Conservation (phyloP, 2,888 invertebrate species). For the Saturnia japonica region DNA sequence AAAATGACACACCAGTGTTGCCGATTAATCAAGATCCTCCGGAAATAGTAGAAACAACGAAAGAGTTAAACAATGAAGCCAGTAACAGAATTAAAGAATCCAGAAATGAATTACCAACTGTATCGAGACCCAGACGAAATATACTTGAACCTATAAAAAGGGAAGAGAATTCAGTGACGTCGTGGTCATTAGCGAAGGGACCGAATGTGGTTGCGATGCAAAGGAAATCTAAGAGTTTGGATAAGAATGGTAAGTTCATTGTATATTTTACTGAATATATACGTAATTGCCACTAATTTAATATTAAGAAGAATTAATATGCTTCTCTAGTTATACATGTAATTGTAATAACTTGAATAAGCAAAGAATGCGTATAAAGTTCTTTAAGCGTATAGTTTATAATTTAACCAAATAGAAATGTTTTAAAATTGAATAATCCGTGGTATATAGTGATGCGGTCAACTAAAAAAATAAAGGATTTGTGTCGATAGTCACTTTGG, state of each 20-base stretch:
- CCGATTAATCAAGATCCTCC: conserved; percentile 32
- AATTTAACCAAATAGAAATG: too few relatives aligned
- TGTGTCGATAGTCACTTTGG: too few relatives aligned
- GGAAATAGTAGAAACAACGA: conserved; percentile 25
- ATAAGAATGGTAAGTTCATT: conserved; percentile 37
- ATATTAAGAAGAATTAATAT: too few relatives aligned
- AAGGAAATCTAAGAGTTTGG: conserved; percentile 46
- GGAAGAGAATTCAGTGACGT: conserved; percentile 57
- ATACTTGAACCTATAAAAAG: conserved; percentile 71
- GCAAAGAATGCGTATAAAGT: too few relatives aligned
- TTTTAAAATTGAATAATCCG: too few relatives aligned
- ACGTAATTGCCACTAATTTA: too few relatives aligned
- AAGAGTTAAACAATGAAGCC: neutral
- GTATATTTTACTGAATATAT: neutral
- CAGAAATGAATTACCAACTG: conserved; percentile 54
- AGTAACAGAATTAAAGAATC: neutral
- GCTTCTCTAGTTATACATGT: too few relatives aligned
- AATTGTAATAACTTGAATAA: too few relatives aligned
- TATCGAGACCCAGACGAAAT: conserved; percentile 64
- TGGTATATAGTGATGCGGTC: too few relatives aligned
- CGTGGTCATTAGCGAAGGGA: conserved; percentile 75
- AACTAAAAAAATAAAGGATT: too few relatives aligned
- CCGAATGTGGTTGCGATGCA: conserved; percentile 68
- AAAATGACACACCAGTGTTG: conserved; percentile 37
- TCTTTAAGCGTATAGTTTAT: too few relatives aligned